A percentile compares a stretch with the other conserved stretches of the same genome.
These are phyloP conservation scores for Charadrius vociferus DNA, from an alignment of 2,113 vertebrate species.

Conservation along the genomic window DNA sequence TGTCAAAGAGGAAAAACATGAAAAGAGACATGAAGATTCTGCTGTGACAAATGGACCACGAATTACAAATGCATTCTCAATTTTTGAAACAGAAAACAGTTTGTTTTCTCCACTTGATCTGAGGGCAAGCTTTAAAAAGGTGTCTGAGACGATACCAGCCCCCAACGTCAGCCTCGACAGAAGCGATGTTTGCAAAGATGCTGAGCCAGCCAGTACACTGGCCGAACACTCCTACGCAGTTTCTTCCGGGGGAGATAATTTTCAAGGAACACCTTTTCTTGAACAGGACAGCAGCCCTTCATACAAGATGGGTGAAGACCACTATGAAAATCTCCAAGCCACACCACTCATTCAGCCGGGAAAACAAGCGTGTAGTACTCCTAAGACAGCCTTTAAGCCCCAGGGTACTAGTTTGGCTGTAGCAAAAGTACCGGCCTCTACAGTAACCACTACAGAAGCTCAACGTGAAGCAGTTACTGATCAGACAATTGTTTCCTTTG, in stretches of 20 bases:
- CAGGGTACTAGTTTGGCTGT: slow-evolving; percentile 9
- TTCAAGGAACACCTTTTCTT: slow-evolving; percentile 54
- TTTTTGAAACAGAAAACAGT: slow-evolving; percentile 88
- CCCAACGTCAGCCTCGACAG: slow-evolving; percentile 65
- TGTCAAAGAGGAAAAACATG: slow-evolving; percentile 80
- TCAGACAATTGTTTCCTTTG: slow-evolving; percentile 1
- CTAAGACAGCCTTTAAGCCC: slow-evolving; percentile 53
- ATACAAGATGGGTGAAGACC: slow-evolving; percentile 37
- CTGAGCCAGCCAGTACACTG: slow-evolving; percentile 84
- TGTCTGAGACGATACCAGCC: slow-evolving; percentile 75
- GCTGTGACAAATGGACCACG: slow-evolving; percentile 87
- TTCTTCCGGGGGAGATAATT: slow-evolving; percentile 75
- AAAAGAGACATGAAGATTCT: slow-evolving; percentile 83
- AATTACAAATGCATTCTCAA: slow-evolving; percentile 98
- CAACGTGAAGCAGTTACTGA: slow-evolving; percentile 21
- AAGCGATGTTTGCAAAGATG: slow-evolving; percentile 70
- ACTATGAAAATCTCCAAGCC: slow-evolving; percentile 30
- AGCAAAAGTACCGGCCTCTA: slow-evolving; percentile 35
- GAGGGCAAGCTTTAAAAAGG: slow-evolving; percentile 82
- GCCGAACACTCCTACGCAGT: slow-evolving; percentile 95
- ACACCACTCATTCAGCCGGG: slow-evolving; percentile 29
- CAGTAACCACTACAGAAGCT: slow-evolving; percentile 17
- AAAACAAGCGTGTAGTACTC: slow-evolving; percentile 52
- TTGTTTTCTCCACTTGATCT: slow-evolving; percentile 89
- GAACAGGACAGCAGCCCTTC: slow-evolving; percentile 45